Base-by-base conservation (phyloP, 2,113 vertebrate genomes). In the Gallinago media region DNA sequence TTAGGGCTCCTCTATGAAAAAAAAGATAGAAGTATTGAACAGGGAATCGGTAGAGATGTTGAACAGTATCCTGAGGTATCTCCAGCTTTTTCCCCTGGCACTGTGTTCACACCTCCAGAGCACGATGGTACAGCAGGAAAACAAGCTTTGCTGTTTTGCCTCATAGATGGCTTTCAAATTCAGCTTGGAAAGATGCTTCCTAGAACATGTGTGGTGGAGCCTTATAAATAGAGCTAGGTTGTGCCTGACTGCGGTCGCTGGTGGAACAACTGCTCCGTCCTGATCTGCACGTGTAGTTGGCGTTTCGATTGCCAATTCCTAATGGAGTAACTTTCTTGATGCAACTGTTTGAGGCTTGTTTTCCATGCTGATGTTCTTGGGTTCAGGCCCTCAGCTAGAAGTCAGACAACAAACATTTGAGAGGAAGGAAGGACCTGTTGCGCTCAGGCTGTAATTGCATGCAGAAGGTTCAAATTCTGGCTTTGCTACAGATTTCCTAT, bases 401-500 rank as follows among this genome's bases (percentile, higher is more conserved):
- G 79, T 82, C 76, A 79, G 49, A 34, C 34, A 80, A 34, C 81
- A 87, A 84, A 58, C 20, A 34, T 70, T 44, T 34, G 73, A 84
- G 36, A 66, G 63, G 83, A 80, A 79, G 84, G 79, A 88, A 86
- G 52, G 75, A 59, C 72, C n/a, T 67, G 65, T 82, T 73, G 52
- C 11, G 2, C 58, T n/a, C 5, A 52, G 17, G 49, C 49, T 85
- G 65, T 65, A 79, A 73, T 58, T n/a, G 14, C 63, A 55, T 17
- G 36, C 42, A 70, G 87, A 67, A 94, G 31, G 47, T 78, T 95
- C 79, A 75, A 26, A 62, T 81, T 84, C 87, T 79, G 91, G 23
- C 52, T 89, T 78, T 70, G 58, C 54, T 65, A 23, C 67, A 91
- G 68, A 40, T 71, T 87, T 93, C 80, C 70, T 87, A 17, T 58